Base-by-base conservation (phyloP, 2,888 invertebrate genomes). In the Heteromurus nitidus region DNA sequence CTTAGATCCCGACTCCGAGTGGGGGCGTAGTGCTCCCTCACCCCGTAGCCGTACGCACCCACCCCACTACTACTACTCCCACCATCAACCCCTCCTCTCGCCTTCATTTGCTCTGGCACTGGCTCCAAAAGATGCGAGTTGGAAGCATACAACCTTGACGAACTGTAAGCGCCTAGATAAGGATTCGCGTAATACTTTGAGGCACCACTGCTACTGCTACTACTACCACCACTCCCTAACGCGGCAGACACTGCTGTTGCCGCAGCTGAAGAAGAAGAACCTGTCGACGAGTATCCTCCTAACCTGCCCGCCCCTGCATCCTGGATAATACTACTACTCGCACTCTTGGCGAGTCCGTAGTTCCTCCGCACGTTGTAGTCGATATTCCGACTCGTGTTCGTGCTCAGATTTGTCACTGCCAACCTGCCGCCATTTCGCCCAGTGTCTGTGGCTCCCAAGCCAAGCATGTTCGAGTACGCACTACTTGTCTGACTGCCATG, bases 311-410 rank as follows among this genome's bases (percentile, higher is more conserved):
- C 30, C 2, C 76, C 81, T 30, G 83, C 67, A 36, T 85, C 86
- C 31, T 84, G 84, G 68, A 87, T 84, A 18, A 87, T 85, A 79
- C 85, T 85, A 76, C 87, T 87, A 76, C 86, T 87, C 1, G 85
- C 87, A 83, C 86, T 86, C 62, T 87, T 87, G 5, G 86, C 83
- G 18, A 87, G 73, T 13, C 85, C 87, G 42, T 79, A 85, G n/a
- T 79, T 83, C 58, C 84, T 50, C 36, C 85, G 26, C 42, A 81
- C 81, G 62, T 62, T 75, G 42, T 75, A 81, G n/a, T 81, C 75
- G 11, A 81, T 60, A 47, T 81, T 81, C 2, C 81, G 77, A 7
- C 47, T 30, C 9, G 79, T 82, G 0, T 67, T 53, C 3, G 84
- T 75, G 47, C 72, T 82, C 24, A 73, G 42, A 55, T 81, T 83